Conservation (phyloP, 2,797 vertebrate species). For the Trematomus bernacchii region DNA sequence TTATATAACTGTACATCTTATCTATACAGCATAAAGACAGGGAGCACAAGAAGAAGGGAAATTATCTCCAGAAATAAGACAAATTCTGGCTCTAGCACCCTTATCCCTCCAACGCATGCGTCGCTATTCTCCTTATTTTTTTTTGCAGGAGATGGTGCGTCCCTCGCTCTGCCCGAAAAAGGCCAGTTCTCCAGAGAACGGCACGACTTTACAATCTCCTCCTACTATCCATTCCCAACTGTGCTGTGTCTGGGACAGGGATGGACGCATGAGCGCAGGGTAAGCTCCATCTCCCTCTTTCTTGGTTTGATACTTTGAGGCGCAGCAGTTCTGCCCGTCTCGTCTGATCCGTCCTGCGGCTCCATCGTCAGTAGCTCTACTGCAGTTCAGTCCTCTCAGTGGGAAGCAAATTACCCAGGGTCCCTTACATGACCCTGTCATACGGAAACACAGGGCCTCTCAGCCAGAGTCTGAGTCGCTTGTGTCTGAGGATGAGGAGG, state of each 20-base stretch:
- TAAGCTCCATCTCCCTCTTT: slow-evolving; percentile 41
- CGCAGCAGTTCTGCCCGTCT: slow-evolving; percentile 28
- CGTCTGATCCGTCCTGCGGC: slow-evolving; percentile 44
- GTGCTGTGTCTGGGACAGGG: slow-evolving; percentile 22
- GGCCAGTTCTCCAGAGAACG: slow-evolving; percentile 28
- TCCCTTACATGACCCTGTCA: slow-evolving; percentile 1
- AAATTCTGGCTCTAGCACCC: slow-evolving; percentile 77
- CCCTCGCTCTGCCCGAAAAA: slow-evolving; percentile 36
- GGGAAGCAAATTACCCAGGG: slow-evolving; percentile 11
- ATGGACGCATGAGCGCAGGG: slow-evolving; percentile 41
- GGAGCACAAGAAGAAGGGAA: slow-evolving; percentile 74
- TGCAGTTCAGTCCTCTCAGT: slow-evolving; percentile 49
- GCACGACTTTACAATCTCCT: not conserved
- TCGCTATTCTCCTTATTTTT: slow-evolving; percentile 34
- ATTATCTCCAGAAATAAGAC: slow-evolving; percentile 71
- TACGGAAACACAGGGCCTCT: slow-evolving; percentile 19
- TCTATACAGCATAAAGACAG: slow-evolving; percentile 79
- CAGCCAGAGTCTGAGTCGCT: slow-evolving; percentile 93
- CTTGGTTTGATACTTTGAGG: slow-evolving; percentile 4
- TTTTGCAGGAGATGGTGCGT: slow-evolving; percentile 47
- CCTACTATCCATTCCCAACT: not conserved
- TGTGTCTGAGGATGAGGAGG: slow-evolving; percentile 94
- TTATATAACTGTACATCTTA: slow-evolving; percentile 81
- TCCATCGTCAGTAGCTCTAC: slow-evolving; percentile 52
- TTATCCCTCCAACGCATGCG: slow-evolving; percentile 62